Evolutionary conservation across 2,888 invertebrate species (phyloP), one percentile per base, ranked within the genome.

Genomic region (Pyrrhosoma nymphula): DNA sequence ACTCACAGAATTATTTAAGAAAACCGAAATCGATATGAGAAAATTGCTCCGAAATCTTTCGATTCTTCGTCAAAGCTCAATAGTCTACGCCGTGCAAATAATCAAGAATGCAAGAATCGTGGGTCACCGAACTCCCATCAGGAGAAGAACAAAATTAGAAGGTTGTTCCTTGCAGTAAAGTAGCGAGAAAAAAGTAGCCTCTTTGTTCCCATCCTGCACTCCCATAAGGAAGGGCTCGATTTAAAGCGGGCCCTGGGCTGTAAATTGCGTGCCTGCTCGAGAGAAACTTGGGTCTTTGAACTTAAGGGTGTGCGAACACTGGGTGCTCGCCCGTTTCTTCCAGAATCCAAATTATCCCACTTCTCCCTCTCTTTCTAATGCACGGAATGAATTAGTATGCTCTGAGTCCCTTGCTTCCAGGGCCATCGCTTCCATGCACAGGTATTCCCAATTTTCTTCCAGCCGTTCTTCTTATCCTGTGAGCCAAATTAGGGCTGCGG

Each of bases 231-330:
- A 82, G n/a, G 82, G 16, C 82, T 35, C 82, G 82, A 82, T 82
- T 82, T 35, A 35, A 35, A 18, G 30, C 35, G 82, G 30, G 26
- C 75, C 82, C 4, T 35, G 35, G 82, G 82, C 82, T 82, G 82
- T 82, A 82, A 82, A 82, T 82, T 26, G 30, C 82, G 16, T 18
- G 35, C 82, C 82, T 82, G 82, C 30, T 82, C 35, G 16, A 26
- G 35, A 82, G 82, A 82, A 82, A 35, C 82, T 82, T 82, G 10
- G 82, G 69, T 69, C 69, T 69, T 60, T 69, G 69, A 82, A 82
- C 82, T 82, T 82, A 35, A 35, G 35, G 35, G 35, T 82, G 82
- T 82, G 82, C 18, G 82, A 82, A 35, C 82, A 82, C 35, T 35
- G 82, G 82, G 82, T 30, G 82, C 35, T 82, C 30, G 16, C 14